Evolutionary conservation across 1,140 invertebrate species (phyloP), one percentile per base, ranked within the genome.

Genomic region (Philopotamus ludificatus): DNA sequence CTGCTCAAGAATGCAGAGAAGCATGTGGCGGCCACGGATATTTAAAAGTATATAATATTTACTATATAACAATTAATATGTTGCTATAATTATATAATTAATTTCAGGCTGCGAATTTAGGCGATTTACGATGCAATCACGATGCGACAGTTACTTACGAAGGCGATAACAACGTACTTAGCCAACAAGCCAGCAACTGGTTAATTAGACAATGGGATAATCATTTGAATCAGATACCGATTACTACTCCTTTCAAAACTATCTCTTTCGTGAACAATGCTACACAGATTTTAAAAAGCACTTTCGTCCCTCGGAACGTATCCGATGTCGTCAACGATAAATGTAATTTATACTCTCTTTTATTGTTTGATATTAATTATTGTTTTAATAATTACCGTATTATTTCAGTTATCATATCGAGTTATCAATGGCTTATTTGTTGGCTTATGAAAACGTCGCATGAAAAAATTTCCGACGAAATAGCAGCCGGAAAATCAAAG

Each of bases 71-170:
- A 42, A 34, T 57, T 47, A 23, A 9, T 47, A 45, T n/a, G 26
- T 62, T 44, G 22, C 39, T 39, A 53, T 58, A 16, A 22, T 55
- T 39, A 54, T 15, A 55, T 39, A 18, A 3, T 53, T 26, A 15
- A 63, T 65, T 76, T 41, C 71, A 75, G 84, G 89, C 86, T n/a
- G 82, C 90, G 62, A 84, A 92, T 70, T 78, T 97, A 44, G 90
- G 91, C n/a, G 86, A 91, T 64, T 78, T 97, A 47, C 84, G 93
- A 59, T 87, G 89, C 77, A 90, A 95, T 75, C 89, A 96, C 78
- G 95, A 98, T 80, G 90, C 93, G 0, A 93, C 92, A 70, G 90
- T 89, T 68, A 98, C 95, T 0, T 98, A 97, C 72, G 95, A 98
- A 81, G 96, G 95, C 3, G 95, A 98, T 77, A 97, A 96, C 79